Evolutionary conservation across 2,113 vertebrate genomes (phyloP).

Genomic region (Scomber scombrus): DNA sequence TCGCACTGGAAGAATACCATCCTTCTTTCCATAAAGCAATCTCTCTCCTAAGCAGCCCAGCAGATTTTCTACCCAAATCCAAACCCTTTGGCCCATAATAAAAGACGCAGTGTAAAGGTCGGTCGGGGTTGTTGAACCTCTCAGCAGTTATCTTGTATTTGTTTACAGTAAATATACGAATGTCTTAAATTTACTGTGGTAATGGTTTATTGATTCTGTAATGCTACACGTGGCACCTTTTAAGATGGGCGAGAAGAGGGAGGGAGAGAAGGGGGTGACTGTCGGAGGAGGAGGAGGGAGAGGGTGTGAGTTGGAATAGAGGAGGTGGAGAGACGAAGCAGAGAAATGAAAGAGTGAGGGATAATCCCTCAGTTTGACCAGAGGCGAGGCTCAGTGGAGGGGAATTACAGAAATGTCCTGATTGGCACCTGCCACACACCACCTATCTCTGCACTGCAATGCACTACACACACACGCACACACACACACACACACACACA

Average conservation of each 20-base stretch:
- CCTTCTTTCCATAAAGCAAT: slow-evolving; percentile 8
- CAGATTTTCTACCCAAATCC: slow-evolving; percentile 20
- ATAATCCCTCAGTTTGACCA: slow-evolving; percentile 72
- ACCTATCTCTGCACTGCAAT: neutral
- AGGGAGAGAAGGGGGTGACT: slow-evolving; percentile 9
- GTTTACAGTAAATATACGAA: slow-evolving; percentile 56
- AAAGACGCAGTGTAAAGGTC: neutral
- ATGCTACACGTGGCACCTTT: slow-evolving; percentile 20
- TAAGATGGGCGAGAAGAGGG: neutral
- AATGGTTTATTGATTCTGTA: slow-evolving; percentile 51
- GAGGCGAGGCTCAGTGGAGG: slow-evolving; percentile 48
- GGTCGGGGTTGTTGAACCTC: neutral
- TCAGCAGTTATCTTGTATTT: slow-evolving; percentile 22
- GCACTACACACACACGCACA: slow-evolving; percentile 8
- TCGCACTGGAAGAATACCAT: slow-evolving; percentile 16
- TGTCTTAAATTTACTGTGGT: slow-evolving; percentile 38
- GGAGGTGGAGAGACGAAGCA: slow-evolving; percentile 34
- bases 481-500: slow-evolving; percentile 4
- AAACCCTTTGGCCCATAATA: neutral
- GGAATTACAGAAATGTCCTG: slow-evolving; percentile 70
- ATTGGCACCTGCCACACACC: slow-evolving; percentile 64
- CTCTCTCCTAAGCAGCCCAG: neutral
- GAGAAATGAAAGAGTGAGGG: slow-evolving; percentile 50
- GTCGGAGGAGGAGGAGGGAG: slow-evolving; percentile 27
- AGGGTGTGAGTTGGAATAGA: slow-evolving; percentile 24